Evolutionary conservation across 2,797 vertebrate species (phyloP), one percentile per base, ranked within the genome.

Genomic region (Nyctalus aviator): DNA sequence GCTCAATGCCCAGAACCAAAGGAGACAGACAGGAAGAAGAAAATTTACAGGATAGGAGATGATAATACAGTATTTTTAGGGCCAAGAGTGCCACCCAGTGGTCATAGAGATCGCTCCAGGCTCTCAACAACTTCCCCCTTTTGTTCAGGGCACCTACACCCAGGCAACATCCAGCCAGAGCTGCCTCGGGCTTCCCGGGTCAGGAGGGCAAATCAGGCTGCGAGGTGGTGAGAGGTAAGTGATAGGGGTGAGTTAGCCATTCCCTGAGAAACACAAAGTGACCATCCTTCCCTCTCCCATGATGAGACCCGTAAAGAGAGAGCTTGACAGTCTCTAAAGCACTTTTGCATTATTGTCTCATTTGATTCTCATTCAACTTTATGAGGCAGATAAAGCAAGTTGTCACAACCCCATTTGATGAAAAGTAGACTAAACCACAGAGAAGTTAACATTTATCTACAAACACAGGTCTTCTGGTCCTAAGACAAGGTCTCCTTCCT

Each of bases 71-170:
- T 55, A 95, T 97, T 93, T 93, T 84, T 82, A 89, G 92, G 57
- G 48, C 69, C 68, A 86, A 95, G 93, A 35, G 95, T 82, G 97
- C 82, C 97, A 95, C 93, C 96, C 25, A 77, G 93, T 94, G 97
- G 95, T 53, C 25, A 75, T 0, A 21, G 30, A 35, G 27, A 89
- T 91, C 69, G 91, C 46, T 77, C 11, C 53, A 64, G 14, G 21
- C 14, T 76, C 41, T 73, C 59, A 9, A 62, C 20, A 13, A 6
- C 32, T 75, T 90, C 17, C 10, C 35, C 59, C 78, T 73, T 57
- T 14, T 4, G 20, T 64, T 50, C 25, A 53, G 59, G 27, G 11
- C 59, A 23, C 5, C 6, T 30, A 41, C 20, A 73, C 14, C 66
- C 53, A 37, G 25, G 20, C 9, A 77, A 18, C 21, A 25, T 17